Evolutionary conservation across 2,113 vertebrate genomes (phyloP).

Genomic region (Hylia prasina): DNA sequence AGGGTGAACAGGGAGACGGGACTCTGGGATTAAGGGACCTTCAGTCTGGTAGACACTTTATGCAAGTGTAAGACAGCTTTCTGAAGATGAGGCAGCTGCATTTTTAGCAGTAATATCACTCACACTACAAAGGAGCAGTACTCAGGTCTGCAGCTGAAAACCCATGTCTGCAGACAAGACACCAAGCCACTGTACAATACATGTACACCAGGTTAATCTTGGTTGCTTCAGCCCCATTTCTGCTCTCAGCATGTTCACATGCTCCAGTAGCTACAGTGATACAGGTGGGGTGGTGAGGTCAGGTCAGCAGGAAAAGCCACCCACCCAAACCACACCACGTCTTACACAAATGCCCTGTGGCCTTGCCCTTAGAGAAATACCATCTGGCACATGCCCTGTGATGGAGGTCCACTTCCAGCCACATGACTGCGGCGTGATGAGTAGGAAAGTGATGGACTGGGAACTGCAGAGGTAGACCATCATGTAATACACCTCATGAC

Average conservation of each 20-base stretch:
- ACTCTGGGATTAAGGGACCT: background rate
- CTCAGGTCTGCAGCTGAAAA: background rate
- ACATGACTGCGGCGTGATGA: accelerated
- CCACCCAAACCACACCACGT: background rate
- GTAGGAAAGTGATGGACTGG: background rate
- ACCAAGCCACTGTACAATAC: background rate
- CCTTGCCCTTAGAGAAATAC: background rate
- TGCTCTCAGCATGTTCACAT: background rate
- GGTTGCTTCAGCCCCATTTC: background rate
- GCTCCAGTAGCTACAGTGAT: background rate
- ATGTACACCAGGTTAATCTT: background rate
- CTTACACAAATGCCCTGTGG: background rate
- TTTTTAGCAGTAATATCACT: background rate
- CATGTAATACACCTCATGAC: background rate
- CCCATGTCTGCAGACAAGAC: background rate
- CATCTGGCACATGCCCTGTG: accelerated
- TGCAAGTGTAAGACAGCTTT: background rate
- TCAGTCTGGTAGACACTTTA: background rate
- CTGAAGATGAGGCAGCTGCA: background rate
- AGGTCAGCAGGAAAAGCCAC: background rate
- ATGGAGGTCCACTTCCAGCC: background rate
- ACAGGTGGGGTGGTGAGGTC: background rate
- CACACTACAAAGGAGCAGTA: background rate
- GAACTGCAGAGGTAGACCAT: background rate
- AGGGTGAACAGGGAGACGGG: background rate